Percentiles rank a stretch among this genome's conserved stretches.
These are phyloP conservation scores for Alces alces DNA, from an alignment of 2,113 vertebrate genomes.

Conservation along the genomic window DNA sequence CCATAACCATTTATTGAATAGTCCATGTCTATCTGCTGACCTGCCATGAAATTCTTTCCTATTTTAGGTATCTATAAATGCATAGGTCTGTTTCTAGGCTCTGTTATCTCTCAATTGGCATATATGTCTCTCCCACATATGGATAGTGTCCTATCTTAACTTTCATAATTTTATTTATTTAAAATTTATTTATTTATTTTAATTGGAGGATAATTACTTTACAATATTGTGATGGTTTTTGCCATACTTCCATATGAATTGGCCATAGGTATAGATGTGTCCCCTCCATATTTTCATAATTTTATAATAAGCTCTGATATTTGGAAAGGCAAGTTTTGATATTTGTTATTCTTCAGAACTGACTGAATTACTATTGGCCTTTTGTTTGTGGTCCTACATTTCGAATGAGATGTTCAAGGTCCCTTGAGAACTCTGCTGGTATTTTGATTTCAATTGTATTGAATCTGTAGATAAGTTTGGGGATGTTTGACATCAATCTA, in stretches of 20 bases:
- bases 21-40: background rate
- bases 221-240: background rate
- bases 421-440: background rate
- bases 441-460: background rate
- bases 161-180: background rate
- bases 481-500: background rate
- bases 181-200: background rate
- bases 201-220: background rate
- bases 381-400: background rate
- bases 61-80: background rate
- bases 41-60: background rate
- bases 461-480: background rate
- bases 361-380: background rate
- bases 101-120: background rate
- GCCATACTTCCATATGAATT: background rate
- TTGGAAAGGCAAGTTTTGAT: background rate
- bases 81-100: background rate
- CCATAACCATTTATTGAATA: background rate
- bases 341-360: background rate
- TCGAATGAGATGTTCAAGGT: background rate
- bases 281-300: background rate
- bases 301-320: background rate
- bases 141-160: background rate
- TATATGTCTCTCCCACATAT: background rate
- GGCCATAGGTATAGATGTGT: too few species aligned